Base-by-base conservation (phyloP, 2,888 invertebrate genomes). In the Hymenopus coronatus region DNA sequence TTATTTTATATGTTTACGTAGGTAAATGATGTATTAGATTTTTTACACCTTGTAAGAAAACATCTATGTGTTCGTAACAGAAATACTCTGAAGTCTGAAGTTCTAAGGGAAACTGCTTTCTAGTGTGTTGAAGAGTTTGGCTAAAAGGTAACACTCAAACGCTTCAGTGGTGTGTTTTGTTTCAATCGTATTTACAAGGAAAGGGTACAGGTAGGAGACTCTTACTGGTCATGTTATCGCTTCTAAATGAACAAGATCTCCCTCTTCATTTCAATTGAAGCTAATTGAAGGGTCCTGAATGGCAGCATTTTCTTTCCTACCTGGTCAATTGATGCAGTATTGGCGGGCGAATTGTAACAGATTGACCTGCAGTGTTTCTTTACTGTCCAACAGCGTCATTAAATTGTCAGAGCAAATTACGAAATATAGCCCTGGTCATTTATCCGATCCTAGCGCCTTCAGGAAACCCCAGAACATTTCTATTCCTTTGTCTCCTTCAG, bases 371-470 rank as follows among this genome's bases (percentile, higher is more conserved):
- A n/a, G 20, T 15, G 25, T 28, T 54, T 82, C n/a, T 15, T 6
- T 54, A 15, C 81, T 25, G 15, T 4, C 54, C 87, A 70, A 81
- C 30, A 28, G 40, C 27, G 88, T 84, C 88, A 70, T 70, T 30
- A 85, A 88, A 88, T 88, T 88, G 88, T 85, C 88, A 84, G 84
- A 20, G 84, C 84, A 88, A 85, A 88, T 85, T n/a, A 88, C 84
- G 85, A 88, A 85, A 84, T 88, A 85, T 88, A n/a, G 28, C 88
- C 85, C 33, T 14, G 28, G 12, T 1, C 40, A 12, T 40, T 40
- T 40, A 40, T 40, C 12, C 40, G 40, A 40, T 40, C 9, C 70
- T 27, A 25, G 7, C 88, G 28, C 70, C 30, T 25, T 83, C 33
- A 28, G 30, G 3, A 30, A 70, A 20, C 15, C 20, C 20, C 1